Evolutionary conservation across 2,888 invertebrate species (phyloP), one percentile per base, ranked within the genome.

Genomic region (Patella pellucida): DNA sequence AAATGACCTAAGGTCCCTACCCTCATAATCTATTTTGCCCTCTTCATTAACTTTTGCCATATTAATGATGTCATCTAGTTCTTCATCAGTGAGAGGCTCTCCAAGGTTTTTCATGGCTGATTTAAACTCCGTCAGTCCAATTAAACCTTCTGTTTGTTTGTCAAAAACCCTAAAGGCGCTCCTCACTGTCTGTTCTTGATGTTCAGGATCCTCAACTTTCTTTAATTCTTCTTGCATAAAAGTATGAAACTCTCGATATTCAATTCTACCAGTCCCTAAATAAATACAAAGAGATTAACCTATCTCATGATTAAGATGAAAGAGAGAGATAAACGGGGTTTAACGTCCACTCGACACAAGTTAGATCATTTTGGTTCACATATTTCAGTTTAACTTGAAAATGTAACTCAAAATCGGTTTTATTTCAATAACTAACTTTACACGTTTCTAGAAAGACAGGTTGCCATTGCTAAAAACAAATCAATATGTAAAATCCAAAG

Each of bases 11-110:
- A 41, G 41, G 41, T 41, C 15, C 74, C 70, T 75, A 85, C 86
- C 87, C 82, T 86, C 85, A 77, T 87, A 87, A 76, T 87, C 84
- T 27, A 88, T 86, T 76, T 81, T 83, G 9, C 86, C 86, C 69
- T 88, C 87, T 1, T 84, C 83, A 73, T 87, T 85, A 14, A 85
- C 78, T 50, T 87, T 87, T 0, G 85, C 88, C 67, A 85, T 82
- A 69, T 76, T 79, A 82, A 87, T 84, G 87, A 88, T 87, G 71
- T 86, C 86, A n/a, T 81, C 75, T 9, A 86, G 73, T 41, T 88
- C 87, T 69, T 84, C 83, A 71, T 88, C 86, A 1, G 85, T 80
- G 56, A 19, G 87, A 74, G 52, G 81, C 70, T 88, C 87, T 2
- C 88, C 87, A 16, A 88, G 81, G 67, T 83, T 84, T 80, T 84